These are phyloP conservation scores for Meloe dianella DNA, from an alignment of 2,888 invertebrate species.

Conservation along the genomic window DNA sequence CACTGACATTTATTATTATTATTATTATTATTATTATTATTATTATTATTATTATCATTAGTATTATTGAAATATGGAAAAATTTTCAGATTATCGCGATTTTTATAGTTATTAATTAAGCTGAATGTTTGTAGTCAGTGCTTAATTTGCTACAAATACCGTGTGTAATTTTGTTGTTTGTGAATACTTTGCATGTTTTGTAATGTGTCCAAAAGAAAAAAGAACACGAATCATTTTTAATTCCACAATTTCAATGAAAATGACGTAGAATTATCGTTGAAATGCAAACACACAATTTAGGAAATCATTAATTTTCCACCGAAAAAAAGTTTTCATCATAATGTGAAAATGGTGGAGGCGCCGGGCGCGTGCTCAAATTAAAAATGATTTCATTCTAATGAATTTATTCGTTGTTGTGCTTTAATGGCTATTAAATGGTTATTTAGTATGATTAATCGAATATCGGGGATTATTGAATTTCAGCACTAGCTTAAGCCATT, in stretches of 20 bases:
- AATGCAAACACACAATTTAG: no score
- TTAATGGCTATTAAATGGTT: neutral
- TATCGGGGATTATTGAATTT: conserved; percentile 43
- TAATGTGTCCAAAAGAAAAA: neutral
- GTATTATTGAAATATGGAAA: neutral
- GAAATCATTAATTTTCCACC: no score
- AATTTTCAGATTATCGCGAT: neutral
- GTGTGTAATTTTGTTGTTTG: conserved; percentile 14
- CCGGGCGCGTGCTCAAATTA: neutral
- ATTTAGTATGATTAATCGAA: neutral
- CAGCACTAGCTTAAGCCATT: conserved; percentile 84
- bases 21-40: neutral
- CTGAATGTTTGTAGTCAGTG: conserved; percentile 22
- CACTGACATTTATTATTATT: conserved; percentile 46
- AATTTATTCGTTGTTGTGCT: neutral
- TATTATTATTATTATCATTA: neutral
- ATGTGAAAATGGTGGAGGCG: conserved; percentile 3
- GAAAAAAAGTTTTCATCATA: no score
- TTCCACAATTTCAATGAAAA: neutral
- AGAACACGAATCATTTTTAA: conserved; percentile 1
- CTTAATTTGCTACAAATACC: conserved; percentile 19
- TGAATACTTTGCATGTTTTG: neutral
- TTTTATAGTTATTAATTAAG: no score
- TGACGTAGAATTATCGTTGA: neutral
- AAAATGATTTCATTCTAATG: conserved; percentile 8